These are phyloP conservation scores for Clavelina lepadiformis DNA, from an alignment of 23 tunicate species.

Conservation along the genomic window DNA sequence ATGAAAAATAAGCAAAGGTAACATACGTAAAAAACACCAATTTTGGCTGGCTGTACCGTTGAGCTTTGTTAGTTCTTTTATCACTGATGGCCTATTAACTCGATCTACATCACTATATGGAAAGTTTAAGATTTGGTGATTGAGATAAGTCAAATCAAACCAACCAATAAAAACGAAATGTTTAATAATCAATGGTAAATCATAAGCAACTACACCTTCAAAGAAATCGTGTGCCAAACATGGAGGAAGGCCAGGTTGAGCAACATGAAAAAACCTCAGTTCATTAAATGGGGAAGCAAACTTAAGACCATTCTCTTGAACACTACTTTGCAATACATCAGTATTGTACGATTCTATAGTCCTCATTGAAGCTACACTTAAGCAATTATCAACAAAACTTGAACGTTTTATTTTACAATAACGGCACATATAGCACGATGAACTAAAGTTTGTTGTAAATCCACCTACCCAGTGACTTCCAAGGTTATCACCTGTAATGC, in stretches of 20 bases:
- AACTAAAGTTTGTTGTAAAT: slow-evolving; percentile 36
- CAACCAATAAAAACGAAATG: slow-evolving; percentile 1
- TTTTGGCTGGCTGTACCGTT: slow-evolving; percentile 4
- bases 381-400: not conserved
- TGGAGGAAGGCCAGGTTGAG: slow-evolving; percentile 24
- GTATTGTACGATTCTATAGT: slow-evolving; percentile 10
- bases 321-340: not conserved
- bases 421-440: slow-evolving; percentile 9
- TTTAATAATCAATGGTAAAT: slow-evolving; percentile 2
- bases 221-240: slow-evolving; percentile 27
- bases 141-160: slow-evolving; percentile 11
- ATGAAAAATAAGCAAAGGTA: not conserved
- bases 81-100: slow-evolving; percentile 1
- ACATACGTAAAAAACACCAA: slow-evolving; percentile 9
- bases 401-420: slow-evolving; percentile 10
- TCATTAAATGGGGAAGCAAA: slow-evolving; percentile 16
- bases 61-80: slow-evolving; percentile 10
- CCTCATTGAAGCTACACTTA: not conserved
- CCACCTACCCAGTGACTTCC: slow-evolving; percentile 52
- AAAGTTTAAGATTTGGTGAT: slow-evolving; percentile 11
- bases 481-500: slow-evolving; percentile 35
- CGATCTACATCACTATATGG: slow-evolving; percentile 19
- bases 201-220: slow-evolving; percentile 30
- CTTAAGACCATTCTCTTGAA: slow-evolving; percentile 16
- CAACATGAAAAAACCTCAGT: slow-evolving; percentile 12